Conservation (phyloP, 2,888 invertebrate species). For the Chymomyza procnemis region DNA sequence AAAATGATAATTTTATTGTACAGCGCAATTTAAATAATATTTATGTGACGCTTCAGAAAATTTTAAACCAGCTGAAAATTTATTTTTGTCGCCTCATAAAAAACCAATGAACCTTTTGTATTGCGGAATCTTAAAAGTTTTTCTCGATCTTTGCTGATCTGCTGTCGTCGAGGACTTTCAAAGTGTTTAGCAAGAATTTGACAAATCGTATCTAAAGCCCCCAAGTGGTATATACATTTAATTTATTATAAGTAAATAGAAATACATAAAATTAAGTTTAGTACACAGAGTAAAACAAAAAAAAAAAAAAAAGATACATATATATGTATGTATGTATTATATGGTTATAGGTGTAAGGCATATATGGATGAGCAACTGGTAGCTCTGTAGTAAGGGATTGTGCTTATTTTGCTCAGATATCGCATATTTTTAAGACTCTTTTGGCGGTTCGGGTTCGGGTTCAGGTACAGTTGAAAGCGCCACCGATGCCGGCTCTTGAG, state of each 20-base stretch:
- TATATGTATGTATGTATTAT: background rate
- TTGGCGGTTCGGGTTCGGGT: slow-evolving; percentile 3
- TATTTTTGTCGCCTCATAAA: background rate
- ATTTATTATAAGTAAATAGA: slow-evolving; percentile 67
- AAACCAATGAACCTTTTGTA: background rate
- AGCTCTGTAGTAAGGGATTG: background rate
- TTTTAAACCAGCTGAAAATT: background rate
- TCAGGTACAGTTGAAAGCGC: slow-evolving; percentile 4
- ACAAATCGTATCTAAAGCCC: slow-evolving; percentile 55
- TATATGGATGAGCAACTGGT: background rate
- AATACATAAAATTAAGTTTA: slow-evolving; percentile 60
- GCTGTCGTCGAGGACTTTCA: slow-evolving; percentile 44
- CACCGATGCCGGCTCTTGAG: slow-evolving; percentile 43
- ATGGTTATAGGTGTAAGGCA: no score
- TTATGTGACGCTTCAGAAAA: background rate
- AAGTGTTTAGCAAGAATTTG: slow-evolving; percentile 54
- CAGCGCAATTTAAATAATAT: background rate
- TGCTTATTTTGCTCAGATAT: slow-evolving; percentile 30
- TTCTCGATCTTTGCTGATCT: background rate
- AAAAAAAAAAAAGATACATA: background rate
- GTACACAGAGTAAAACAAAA: slow-evolving; percentile 1
- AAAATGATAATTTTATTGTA: background rate
- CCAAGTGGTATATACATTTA: slow-evolving; percentile 44
- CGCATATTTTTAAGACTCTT: background rate
- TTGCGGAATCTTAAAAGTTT: background rate